Conservation (phyloP, 2,797 vertebrate species). For the Pangasius djambal region DNA sequence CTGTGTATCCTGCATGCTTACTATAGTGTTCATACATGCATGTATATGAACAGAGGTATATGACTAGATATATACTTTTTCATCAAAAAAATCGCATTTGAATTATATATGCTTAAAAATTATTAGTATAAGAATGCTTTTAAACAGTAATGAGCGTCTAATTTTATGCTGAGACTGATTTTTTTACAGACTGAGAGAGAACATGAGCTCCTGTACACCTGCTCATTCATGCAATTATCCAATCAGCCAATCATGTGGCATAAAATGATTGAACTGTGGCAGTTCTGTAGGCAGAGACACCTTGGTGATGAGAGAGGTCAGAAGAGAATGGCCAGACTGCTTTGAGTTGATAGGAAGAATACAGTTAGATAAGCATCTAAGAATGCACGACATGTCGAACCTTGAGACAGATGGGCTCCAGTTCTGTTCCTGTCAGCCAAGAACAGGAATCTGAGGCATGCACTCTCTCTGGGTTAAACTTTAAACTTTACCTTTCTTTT, state of each 20-base stretch:
- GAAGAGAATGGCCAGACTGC: neutral
- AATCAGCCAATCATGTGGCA: neutral
- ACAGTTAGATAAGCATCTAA: neutral
- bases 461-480: neutral
- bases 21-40: constrained; percentile 44
- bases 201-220: neutral
- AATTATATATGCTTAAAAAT: neutral
- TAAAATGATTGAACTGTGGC: too few species aligned
- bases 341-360: neutral
- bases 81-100: neutral
- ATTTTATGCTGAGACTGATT: neutral
- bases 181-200: neutral
- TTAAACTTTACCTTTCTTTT: neutral
- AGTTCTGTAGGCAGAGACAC: neutral
- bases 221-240: neutral
- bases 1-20: constrained; percentile 45
- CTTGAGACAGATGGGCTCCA: neutral
- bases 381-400: neutral
- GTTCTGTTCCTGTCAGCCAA: neutral
- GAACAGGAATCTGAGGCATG: neutral
- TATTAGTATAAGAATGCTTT: neutral
- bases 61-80: neutral
- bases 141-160: neutral
- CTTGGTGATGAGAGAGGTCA: neutral
- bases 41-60: constrained; percentile 42